These are phyloP conservation scores for Protonibea diacanthus DNA, from an alignment of 2,797 vertebrate species.

Conservation along the genomic window DNA sequence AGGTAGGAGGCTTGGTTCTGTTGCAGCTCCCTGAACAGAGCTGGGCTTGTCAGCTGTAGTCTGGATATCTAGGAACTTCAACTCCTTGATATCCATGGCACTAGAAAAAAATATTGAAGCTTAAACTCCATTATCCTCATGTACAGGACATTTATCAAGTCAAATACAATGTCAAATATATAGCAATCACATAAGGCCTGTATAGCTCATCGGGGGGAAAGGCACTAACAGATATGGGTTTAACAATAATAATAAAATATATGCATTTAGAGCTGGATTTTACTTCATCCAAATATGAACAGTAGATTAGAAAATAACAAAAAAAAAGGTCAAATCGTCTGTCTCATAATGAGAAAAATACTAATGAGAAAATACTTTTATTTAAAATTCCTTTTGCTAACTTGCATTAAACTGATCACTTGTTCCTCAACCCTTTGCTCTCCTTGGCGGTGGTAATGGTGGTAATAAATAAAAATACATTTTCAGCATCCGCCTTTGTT, in stretches of 20 bases:
- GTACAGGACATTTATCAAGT: too few species aligned
- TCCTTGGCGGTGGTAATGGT: too few species aligned
- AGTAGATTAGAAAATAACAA: not conserved
- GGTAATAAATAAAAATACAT: not conserved
- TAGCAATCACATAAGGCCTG: not conserved
- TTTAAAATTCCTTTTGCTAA: not conserved
- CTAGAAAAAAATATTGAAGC: slow-evolving; percentile 67
- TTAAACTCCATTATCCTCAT: not conserved
- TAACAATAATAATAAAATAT: too few species aligned
- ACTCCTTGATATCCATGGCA: slow-evolving; percentile 93
- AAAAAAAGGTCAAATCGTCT: not conserved
- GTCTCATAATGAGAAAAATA: too few species aligned
- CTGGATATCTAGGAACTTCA: slow-evolving; percentile 93
- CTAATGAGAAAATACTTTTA: too few species aligned
- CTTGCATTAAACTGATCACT: not conserved
- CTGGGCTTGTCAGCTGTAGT: slow-evolving; percentile 56
- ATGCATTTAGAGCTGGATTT: not conserved
- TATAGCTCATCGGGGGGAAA: too few species aligned
- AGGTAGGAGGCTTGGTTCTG: slow-evolving; percentile 26
- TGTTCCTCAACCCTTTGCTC: not conserved
- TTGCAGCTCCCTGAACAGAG: slow-evolving; percentile 29
- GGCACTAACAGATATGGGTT: too few species aligned
- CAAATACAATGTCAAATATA: not conserved
- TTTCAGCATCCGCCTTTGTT: not conserved
- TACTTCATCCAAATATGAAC: not conserved